Conservation (phyloP, 2,888 invertebrate genomes). For the Agrochola litura region DNA sequence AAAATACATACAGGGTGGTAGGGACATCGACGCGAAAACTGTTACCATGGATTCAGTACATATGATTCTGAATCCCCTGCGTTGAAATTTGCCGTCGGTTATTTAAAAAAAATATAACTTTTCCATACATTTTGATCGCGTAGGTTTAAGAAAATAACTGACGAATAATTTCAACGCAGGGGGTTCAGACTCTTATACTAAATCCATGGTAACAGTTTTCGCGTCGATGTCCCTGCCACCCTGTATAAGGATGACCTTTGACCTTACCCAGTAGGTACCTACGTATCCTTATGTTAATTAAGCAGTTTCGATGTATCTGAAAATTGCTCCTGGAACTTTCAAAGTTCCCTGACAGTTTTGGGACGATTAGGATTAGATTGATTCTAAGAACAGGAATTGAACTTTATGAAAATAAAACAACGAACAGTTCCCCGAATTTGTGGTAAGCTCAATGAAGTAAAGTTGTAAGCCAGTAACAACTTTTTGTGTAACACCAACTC, state of each 20-base stretch:
- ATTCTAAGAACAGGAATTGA: background rate
- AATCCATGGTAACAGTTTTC: too few species aligned
- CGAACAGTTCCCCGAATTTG: background rate
- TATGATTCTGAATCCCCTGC: too few species aligned
- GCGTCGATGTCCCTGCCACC: too few species aligned
- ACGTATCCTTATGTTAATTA: slow-evolving; percentile 1
- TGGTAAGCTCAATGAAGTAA: background rate
- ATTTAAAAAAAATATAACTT: too few species aligned
- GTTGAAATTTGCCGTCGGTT: too few species aligned
- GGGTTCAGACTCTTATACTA: too few species aligned
- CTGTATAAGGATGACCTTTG: background rate
- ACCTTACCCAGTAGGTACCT: background rate
- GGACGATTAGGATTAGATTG: slow-evolving; percentile 14
- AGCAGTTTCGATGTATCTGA: background rate
- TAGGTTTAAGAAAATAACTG: too few species aligned
- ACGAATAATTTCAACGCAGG: too few species aligned
- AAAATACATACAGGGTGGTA: background rate
- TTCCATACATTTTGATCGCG: too few species aligned
- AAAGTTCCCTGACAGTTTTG: slow-evolving; percentile 37
- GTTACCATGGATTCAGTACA: too few species aligned
- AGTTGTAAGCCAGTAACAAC: background rate
- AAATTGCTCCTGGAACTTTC: slow-evolving; percentile 24
- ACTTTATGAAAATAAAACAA: background rate
- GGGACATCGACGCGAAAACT: too few species aligned
- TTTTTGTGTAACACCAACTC: background rate